Conservation (phyloP, 2,113 vertebrate species). For the Cololabis saira region DNA sequence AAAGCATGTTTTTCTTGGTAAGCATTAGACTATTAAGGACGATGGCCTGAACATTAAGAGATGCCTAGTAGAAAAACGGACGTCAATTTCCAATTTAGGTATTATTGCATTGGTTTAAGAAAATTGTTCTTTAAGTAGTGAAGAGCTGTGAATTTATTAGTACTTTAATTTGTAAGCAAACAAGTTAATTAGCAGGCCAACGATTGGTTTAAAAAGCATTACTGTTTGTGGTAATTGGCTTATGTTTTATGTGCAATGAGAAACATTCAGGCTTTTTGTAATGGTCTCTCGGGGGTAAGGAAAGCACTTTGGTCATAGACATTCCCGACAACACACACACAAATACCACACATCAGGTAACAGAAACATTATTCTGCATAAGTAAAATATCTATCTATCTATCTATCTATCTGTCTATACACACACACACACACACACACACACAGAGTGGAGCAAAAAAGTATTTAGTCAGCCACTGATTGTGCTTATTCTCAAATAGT, state of each 20-base stretch:
- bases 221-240: slow-evolving; percentile 74
- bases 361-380: slow-evolving; percentile 1
- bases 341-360: slow-evolving; percentile 15
- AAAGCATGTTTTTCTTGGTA: slow-evolving; percentile 62
- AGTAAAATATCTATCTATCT: no score
- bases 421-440: no score
- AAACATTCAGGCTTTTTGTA: slow-evolving; percentile 55
- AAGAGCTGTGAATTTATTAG: slow-evolving; percentile 71
- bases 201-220: slow-evolving; percentile 75
- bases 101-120: slow-evolving; percentile 62
- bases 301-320: slow-evolving; percentile 35
- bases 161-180: slow-evolving; percentile 77
- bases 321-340: slow-evolving; percentile 42
- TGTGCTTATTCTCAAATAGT: no score
- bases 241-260: slow-evolving; percentile 72
- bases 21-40: slow-evolving; percentile 52
- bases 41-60: slow-evolving; percentile 45
- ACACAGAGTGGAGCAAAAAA: no score
- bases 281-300: slow-evolving; percentile 48
- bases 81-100: slow-evolving; percentile 73
- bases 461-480: no score
- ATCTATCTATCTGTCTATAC: no score
- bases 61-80: slow-evolving; percentile 45
- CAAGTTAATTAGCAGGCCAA: slow-evolving; percentile 72
- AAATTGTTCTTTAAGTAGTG: slow-evolving; percentile 66